Conservation (phyloP, 2,797 vertebrate species). For the Gallirallus australis region DNA sequence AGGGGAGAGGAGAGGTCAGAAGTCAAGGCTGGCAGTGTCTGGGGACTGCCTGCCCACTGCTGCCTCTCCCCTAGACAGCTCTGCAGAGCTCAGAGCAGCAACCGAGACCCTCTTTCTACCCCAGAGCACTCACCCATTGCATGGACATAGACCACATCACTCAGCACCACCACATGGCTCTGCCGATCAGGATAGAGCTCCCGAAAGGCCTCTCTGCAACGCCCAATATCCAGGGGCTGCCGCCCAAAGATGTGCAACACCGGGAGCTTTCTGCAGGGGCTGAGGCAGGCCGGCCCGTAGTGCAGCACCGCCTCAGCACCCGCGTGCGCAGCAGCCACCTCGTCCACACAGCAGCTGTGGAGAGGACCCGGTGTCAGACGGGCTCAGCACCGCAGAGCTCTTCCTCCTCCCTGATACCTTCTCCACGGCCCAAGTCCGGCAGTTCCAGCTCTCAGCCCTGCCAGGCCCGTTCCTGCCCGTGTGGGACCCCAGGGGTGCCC, state of each 20-base stretch:
- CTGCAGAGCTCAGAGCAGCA: background rate
- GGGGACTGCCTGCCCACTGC: background rate
- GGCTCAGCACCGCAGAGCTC: background rate
- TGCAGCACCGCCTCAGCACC: conserved; percentile 87
- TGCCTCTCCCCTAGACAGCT: background rate
- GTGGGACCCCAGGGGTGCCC: too few species aligned
- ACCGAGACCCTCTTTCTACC: background rate
- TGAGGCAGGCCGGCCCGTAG: conserved; percentile 93
- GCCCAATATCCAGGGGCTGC: conserved; percentile 76
- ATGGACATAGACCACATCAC: conserved; percentile 87
- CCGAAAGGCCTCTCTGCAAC: conserved; percentile 82
- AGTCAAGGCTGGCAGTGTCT: background rate
- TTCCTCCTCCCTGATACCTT: background rate
- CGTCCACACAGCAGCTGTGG: conserved; percentile 94
- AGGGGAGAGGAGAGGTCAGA: background rate
- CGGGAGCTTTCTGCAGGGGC: conserved; percentile 86
- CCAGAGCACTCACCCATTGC: conserved; percentile 71
- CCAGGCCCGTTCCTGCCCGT: background rate
- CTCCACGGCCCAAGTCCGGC: background rate
- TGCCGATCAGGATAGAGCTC: conserved; percentile 81
- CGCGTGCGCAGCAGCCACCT: conserved; percentile 91
- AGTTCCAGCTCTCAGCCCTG: background rate
- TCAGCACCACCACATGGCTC: conserved; percentile 83
- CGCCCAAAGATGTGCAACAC: conserved; percentile 87
- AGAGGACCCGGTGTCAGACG: background rate